A percentile compares a stretch with the other conserved stretches of the same genome.
These are phyloP conservation scores for Rugalucina vietnamica DNA, from an alignment of 2,888 invertebrate genomes.

Conservation along the genomic window DNA sequence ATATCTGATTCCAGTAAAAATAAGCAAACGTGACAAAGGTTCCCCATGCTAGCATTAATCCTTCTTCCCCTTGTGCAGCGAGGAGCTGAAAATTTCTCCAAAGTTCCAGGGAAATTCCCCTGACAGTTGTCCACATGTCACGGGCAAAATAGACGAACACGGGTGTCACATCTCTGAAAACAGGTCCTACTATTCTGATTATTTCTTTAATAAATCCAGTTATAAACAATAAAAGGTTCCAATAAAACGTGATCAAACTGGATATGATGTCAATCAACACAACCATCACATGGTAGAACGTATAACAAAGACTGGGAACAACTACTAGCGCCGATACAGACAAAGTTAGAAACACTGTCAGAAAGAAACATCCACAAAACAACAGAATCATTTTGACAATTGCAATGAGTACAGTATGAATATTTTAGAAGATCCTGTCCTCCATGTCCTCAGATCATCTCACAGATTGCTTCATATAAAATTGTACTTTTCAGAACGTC, in stretches of 20 bases:
- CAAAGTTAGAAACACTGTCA: not conserved
- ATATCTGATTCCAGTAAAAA: constrained; percentile 3
- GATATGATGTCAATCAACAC: not conserved
- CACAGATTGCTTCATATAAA: too few relatives aligned
- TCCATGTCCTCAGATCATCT: too few relatives aligned
- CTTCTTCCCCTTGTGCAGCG: not conserved
- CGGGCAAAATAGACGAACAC: not conserved
- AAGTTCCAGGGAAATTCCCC: not conserved
- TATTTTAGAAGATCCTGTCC: not conserved
- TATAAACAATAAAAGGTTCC: not conserved
- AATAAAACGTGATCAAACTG: not conserved
- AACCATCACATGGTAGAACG: not conserved
- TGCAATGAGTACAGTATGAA: not conserved
- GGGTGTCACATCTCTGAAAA: not conserved
- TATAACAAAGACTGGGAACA: not conserved
- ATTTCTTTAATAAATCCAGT: not conserved
- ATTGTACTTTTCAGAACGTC: too few relatives aligned
- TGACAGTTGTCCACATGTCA: not conserved
- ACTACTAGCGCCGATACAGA: not conserved
- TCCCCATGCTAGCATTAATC: not conserved
- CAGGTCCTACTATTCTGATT: not conserved
- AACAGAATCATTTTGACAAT: not conserved
- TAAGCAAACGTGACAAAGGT: not conserved
- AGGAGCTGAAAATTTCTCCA: not conserved
- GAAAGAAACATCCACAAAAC: not conserved